phyloP scores from a whole-genome alignment of 2,888 invertebrate genomes.

The Litoditis marina region DNA sequence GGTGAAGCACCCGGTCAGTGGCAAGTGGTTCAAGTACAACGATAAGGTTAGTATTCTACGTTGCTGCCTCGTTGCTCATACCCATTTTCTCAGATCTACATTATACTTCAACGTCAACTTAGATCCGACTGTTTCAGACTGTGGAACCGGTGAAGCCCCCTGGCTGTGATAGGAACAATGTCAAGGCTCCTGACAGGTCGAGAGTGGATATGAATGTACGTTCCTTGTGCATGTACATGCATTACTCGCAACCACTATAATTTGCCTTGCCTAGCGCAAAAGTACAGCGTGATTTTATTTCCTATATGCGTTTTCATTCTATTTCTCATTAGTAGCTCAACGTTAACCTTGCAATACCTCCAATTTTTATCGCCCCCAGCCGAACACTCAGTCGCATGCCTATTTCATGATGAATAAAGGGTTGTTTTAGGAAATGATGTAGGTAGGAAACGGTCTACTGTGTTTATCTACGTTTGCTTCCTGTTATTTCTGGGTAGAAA shows the following conservation, averaged over 20 bases:
- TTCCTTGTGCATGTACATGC: neutral
- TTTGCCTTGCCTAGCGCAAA: constrained; percentile 2
- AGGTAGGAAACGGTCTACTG: no score
- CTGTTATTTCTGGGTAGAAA: neutral
- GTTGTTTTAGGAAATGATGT: no score
- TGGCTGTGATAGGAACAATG: constrained; percentile 25
- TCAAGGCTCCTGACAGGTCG: constrained; percentile 7
- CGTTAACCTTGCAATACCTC: no score
- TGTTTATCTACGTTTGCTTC: no score
- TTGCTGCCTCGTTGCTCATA: no score
- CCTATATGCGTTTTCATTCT: no score
- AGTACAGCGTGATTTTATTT: no score
- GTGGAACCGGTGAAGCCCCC: constrained; percentile 38
- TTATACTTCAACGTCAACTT: neutral
- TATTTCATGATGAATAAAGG: no score
- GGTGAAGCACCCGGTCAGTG: constrained; percentile 66
- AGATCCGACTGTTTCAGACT: constrained; percentile 14
- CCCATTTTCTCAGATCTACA: neutral
- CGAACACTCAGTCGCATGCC: no score
- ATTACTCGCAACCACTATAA: neutral
- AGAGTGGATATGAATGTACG: constrained; percentile 11
- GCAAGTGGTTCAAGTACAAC: constrained; percentile 72
- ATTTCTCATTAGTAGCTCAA: no score
- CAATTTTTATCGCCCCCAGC: no score
- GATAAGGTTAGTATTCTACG: constrained; percentile 66